phyloP scores from a whole-genome alignment of 2,113 vertebrate species.

The Elgaria multicarinata region DNA sequence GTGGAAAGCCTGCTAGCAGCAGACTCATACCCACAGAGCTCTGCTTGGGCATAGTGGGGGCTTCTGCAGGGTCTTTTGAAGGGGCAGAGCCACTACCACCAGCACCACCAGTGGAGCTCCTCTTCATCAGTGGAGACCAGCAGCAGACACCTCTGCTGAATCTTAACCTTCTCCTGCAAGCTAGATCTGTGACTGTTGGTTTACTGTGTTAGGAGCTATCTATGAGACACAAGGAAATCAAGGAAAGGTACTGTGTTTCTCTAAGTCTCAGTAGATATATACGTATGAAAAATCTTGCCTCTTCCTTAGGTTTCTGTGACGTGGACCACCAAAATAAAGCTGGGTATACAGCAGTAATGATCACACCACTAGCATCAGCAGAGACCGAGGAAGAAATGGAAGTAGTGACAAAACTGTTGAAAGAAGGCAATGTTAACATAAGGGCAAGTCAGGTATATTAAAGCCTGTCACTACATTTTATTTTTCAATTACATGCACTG shows the following conservation, averaged over 20 bases:
- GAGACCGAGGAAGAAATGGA: conserved; percentile 91
- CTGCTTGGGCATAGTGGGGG: not conserved
- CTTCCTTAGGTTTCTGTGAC: conserved; percentile 75
- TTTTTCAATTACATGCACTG: not conserved
- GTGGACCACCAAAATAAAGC: conserved; percentile 93
- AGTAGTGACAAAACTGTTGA: conserved; percentile 89
- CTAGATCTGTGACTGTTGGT: not conserved
- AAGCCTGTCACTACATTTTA: not conserved
- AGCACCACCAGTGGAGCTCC: too few species aligned
- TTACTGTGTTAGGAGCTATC: too few species aligned
- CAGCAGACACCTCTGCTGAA: not conserved
- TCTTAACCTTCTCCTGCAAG: not conserved
- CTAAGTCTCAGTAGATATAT: not conserved
- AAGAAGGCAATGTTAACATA: conserved; percentile 89
- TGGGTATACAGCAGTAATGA: conserved; percentile 95
- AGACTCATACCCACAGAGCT: too few species aligned
- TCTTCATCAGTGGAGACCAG: not conserved
- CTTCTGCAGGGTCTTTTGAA: too few species aligned
- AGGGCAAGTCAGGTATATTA: conserved; percentile 88
- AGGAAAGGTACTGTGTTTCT: not conserved
- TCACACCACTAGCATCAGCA: conserved; percentile 88
- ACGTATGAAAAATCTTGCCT: not conserved
- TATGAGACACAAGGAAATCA: not conserved
- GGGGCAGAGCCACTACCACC: not conserved
- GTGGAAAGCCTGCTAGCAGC: not conserved